These are phyloP conservation scores for Eulemur rubriventer DNA, from an alignment of 2,797 vertebrate species.

Conservation along the genomic window DNA sequence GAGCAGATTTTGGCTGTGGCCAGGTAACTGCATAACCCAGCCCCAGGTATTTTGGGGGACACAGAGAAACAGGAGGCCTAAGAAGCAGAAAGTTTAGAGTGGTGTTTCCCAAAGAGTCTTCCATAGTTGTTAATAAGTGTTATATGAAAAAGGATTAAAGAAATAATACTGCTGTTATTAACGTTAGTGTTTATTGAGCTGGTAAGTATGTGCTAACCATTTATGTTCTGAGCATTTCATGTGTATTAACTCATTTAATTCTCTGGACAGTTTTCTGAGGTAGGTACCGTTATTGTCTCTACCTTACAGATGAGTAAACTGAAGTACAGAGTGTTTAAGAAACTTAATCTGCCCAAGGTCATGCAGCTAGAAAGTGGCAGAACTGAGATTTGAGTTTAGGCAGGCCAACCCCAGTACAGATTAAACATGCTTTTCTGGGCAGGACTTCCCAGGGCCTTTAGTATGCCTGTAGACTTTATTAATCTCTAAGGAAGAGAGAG, in stretches of 20 bases:
- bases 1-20: constrained; percentile 88
- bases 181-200: background rate
- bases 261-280: background rate
- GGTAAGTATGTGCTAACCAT: background rate
- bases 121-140: background rate
- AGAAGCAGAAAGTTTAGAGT: constrained; percentile 2
- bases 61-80: background rate
- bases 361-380: background rate
- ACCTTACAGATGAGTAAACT: constrained; percentile 9
- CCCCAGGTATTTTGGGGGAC: background rate
- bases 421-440: background rate
- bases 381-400: background rate
- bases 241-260: background rate
- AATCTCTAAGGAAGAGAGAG: background rate
- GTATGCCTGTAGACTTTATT: background rate
- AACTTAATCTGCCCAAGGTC: background rate
- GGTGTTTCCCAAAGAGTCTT: background rate
- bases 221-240: background rate
- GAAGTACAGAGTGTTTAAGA: background rate
- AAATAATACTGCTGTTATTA: background rate
- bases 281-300: background rate
- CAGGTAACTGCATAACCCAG: constrained; percentile 80
- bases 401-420: background rate
- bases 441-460: background rate
- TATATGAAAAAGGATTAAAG: constrained; percentile 9